Evolutionary conservation across 1,140 invertebrate species (phyloP), one percentile per base, ranked within the genome.

Genomic region (Ridgeia piscesae): DNA sequence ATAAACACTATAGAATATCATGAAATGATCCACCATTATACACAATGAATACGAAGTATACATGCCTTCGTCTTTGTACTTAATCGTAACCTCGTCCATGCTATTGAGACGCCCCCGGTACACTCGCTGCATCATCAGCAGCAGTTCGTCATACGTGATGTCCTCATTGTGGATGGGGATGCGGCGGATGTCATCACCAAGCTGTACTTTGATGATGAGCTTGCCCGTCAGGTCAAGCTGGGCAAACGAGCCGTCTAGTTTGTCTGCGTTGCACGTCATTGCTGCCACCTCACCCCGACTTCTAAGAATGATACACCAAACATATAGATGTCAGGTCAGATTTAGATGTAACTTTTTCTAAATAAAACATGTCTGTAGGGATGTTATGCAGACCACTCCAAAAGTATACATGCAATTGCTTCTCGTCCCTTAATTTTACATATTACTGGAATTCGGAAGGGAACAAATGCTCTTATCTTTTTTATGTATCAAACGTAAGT

Each of bases 131-230:
- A 98, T 97, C 97, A 98, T 98, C 31, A 98, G 95, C 88, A 98
- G 96, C 33, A 98, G 94, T 95, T 98, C 97, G 96, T 98, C 97
- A 95, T 97, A 98, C 2, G 97, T 98, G 92, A 98, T 97, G 88
- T 97, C 97, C 95, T 98, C 97, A 96, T 98, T 98, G 94, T 97
- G 97, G 91, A 98, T 97, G 2, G 97, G 97, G 93, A 98, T 97
- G 92, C 97, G 96, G 21, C 97, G 95, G 91, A 98, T 97, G 95
- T 98, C 97, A 95, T 97, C 97, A 31, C 97, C 97, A 89, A 98
- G 96, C 94, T 97, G 97, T 77, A 97, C 97, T 34, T 97, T 97
- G 91, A 97, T 97, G 50, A 97, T 96, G 33, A 97, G 94, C 92
- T 97, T 97, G 4, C 96, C 96, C 93, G 95, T 96, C 89, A 97